Conservation (phyloP, 2,888 invertebrate genomes). For the Diarsia rubi region DNA sequence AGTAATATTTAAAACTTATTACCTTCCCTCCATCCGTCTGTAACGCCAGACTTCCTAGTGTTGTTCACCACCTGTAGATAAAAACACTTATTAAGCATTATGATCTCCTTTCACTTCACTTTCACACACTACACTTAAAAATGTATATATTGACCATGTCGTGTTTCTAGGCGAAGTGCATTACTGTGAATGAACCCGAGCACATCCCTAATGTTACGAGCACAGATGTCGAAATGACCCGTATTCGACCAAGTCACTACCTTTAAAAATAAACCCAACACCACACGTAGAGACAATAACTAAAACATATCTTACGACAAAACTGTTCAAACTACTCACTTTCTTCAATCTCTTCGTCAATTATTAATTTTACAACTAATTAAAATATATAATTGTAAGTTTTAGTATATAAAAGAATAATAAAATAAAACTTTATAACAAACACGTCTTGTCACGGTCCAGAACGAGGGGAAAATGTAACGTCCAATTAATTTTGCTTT, state of each 20-base stretch:
- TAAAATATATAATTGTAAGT: constrained; percentile 42
- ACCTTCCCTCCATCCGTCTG: constrained; percentile 91
- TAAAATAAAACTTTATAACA: constrained; percentile 57
- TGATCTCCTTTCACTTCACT: constrained; percentile 74
- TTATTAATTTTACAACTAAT: constrained; percentile 32
- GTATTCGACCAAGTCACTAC: constrained; percentile 78
- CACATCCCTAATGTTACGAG: constrained; percentile 77
- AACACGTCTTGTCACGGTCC: constrained; percentile 81
- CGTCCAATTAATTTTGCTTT: constrained; percentile 75
- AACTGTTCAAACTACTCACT: constrained; percentile 54
- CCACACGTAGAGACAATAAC: constrained; percentile 64
- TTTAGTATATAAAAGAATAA: constrained; percentile 52
- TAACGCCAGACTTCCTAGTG: constrained; percentile 91
- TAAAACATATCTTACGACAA: constrained; percentile 76
- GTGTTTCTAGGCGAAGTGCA: constrained; percentile 75
- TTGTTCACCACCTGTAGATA: constrained; percentile 92
- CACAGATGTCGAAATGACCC: constrained; percentile 84
- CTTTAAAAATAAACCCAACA: constrained; percentile 79
- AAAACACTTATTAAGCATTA: constrained; percentile 71
- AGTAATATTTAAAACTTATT: constrained; percentile 28
- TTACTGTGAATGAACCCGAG: constrained; percentile 71
- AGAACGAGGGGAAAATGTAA: constrained; percentile 80
- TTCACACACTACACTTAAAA: constrained; percentile 52
- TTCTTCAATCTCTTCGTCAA: constrained; percentile 53
- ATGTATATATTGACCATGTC: constrained; percentile 80